Percentiles rank a stretch among this genome's conserved stretches.
phyloP scores from a whole-genome alignment of 2,113 vertebrate genomes.

The Sorex fumeus region DNA sequence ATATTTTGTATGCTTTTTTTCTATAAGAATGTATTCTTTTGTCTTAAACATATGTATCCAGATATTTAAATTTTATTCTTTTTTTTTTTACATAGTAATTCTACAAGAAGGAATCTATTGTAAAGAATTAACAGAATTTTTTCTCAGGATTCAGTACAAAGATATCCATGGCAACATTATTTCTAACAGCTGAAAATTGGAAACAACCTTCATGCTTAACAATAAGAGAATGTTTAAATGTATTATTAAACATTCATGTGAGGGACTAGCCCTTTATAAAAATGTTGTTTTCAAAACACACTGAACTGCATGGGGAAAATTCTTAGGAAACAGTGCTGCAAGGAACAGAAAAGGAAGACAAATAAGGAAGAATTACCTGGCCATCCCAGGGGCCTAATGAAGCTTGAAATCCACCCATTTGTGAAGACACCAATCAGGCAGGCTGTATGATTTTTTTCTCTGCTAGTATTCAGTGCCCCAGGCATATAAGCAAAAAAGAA shows the following conservation, averaged over 20 bases:
- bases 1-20: neutral
- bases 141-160: constrained; percentile 61
- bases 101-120: constrained; percentile 39
- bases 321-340: neutral
- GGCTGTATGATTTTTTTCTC: neutral
- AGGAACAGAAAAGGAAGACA: constrained; percentile 34
- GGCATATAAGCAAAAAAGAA: neutral
- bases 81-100: constrained; percentile 49
- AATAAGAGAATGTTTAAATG: constrained; percentile 74
- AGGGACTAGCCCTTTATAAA: constrained; percentile 56
- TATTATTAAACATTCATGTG: constrained; percentile 56
- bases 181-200: constrained; percentile 58
- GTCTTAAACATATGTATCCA: constrained; percentile 15
- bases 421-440: neutral
- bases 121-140: constrained; percentile 61
- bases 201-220: constrained; percentile 68
- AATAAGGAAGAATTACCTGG: constrained; percentile 21
- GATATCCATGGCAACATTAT: constrained; percentile 77
- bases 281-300: constrained; percentile 71
- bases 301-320: constrained; percentile 12
- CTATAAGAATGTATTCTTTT: neutral
- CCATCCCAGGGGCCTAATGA: neutral
- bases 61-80: constrained; percentile 41
- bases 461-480: neutral
- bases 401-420: constrained; percentile 39